phyloP scores from a whole-genome alignment of 2,888 invertebrate species.

The Cerastis rubricosa region DNA sequence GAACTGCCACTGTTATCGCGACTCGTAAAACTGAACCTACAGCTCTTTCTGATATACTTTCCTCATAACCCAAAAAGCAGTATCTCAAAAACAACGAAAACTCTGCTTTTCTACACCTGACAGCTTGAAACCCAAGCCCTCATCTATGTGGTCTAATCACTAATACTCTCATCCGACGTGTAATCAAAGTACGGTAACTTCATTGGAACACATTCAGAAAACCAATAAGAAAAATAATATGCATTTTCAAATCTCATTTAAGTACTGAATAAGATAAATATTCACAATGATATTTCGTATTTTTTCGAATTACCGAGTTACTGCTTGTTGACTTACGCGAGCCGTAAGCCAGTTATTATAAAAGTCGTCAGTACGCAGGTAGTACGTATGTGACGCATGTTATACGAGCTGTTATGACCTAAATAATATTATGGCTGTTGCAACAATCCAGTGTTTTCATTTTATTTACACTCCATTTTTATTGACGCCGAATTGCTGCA shows the following conservation, averaged over 20 bases:
- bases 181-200: not conserved
- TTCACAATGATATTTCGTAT: not conserved
- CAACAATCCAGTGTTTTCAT: not conserved
- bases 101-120: not conserved
- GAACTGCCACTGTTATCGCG: constrained; percentile 21
- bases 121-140: not conserved
- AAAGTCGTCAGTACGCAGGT: not conserved
- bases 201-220: not conserved
- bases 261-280: not conserved
- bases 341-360: constrained; percentile 23
- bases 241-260: not conserved
- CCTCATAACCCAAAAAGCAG: not conserved
- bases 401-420: constrained; percentile 36
- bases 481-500: not conserved
- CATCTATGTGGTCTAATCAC: not conserved
- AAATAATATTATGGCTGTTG: constrained; percentile 34
- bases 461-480: constrained; percentile 6
- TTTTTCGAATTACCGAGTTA: not conserved
- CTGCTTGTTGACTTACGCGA: not conserved
- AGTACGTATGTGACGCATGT: not conserved
- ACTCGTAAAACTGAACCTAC: constrained; percentile 36
- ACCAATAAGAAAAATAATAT: not conserved
- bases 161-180: not conserved
- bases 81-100: constrained; percentile 1
- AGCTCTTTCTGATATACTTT: constrained; percentile 4